Conservation (phyloP, 2,113 vertebrate species). For the Sinocyclocheilus rhinocerous region DNA sequence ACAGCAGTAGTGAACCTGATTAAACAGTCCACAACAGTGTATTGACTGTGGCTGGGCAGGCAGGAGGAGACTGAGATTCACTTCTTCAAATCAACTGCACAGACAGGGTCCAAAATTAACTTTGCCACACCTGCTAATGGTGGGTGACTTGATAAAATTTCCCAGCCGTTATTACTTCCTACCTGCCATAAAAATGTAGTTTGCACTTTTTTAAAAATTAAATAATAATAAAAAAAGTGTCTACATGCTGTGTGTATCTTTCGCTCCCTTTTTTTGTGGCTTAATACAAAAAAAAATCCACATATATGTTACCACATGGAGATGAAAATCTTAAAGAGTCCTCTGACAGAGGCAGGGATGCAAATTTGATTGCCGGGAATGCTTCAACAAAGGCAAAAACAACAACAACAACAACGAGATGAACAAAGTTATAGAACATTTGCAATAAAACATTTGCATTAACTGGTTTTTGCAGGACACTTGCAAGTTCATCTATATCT, state of each 20-base stretch:
- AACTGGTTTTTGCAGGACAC: background rate
- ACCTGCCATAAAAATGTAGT: too few relatives aligned
- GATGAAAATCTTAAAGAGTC: too few relatives aligned
- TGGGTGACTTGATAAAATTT: background rate
- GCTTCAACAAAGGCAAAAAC: background rate
- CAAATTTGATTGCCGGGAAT: conserved; percentile 2
- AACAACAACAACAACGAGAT: background rate
- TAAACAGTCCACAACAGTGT: conserved; percentile 4
- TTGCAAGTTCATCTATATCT: background rate
- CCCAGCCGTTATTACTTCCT: background rate
- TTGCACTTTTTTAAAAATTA: background rate
- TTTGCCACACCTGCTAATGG: background rate
- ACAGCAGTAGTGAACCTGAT: background rate
- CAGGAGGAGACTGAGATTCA: background rate
- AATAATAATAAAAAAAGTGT: background rate
- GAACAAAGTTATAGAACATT: background rate
- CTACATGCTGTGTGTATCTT: background rate
- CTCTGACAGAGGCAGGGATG: background rate
- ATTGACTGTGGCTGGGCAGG: background rate
- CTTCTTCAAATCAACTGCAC: background rate
- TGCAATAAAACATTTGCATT: background rate
- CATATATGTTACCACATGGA: background rate
- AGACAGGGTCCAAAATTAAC: background rate
- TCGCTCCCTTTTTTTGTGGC: background rate
- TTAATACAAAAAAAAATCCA: background rate